phyloP scores from a whole-genome alignment of 2,888 invertebrate species.

The Leptothorax acervorum region DNA sequence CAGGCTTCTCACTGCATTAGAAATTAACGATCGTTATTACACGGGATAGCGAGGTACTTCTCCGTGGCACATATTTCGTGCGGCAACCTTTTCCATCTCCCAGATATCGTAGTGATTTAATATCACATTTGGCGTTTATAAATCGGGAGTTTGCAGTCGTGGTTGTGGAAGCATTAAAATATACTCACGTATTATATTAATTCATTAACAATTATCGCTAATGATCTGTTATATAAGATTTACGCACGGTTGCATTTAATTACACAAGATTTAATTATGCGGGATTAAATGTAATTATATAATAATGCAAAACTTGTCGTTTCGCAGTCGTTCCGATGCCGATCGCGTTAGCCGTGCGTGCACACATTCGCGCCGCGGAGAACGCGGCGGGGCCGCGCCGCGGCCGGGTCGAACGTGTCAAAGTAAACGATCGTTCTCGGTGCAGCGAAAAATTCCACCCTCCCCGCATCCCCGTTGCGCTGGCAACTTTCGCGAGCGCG shows the following conservation, averaged over 20 bases:
- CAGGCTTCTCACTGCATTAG: constrained; percentile 12
- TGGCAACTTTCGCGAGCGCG: constrained; percentile 42
- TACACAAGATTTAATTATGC: background rate
- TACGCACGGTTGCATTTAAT: background rate
- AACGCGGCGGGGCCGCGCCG: background rate
- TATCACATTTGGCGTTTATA: background rate
- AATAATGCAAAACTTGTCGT: too few relatives aligned
- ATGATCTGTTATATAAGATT: background rate
- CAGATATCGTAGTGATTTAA: background rate
- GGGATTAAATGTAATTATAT: background rate
- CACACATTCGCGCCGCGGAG: background rate
- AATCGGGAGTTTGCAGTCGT: background rate
- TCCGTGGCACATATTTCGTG: constrained; percentile 13
- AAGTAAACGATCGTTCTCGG: constrained; percentile 45
- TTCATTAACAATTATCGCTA: background rate
- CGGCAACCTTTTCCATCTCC: background rate
- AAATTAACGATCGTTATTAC: constrained; percentile 28
- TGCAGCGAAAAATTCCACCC: constrained; percentile 39
- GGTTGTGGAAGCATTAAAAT: background rate
- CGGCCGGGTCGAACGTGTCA: constrained; percentile 36
- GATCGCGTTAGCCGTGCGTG: background rate
- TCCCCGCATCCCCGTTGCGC: background rate
- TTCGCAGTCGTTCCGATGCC: too few relatives aligned
- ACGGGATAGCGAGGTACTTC: constrained; percentile 1
- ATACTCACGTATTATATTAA: background rate